phyloP scores from a whole-genome alignment of 2,888 invertebrate species.

The Parnassius apollo region DNA sequence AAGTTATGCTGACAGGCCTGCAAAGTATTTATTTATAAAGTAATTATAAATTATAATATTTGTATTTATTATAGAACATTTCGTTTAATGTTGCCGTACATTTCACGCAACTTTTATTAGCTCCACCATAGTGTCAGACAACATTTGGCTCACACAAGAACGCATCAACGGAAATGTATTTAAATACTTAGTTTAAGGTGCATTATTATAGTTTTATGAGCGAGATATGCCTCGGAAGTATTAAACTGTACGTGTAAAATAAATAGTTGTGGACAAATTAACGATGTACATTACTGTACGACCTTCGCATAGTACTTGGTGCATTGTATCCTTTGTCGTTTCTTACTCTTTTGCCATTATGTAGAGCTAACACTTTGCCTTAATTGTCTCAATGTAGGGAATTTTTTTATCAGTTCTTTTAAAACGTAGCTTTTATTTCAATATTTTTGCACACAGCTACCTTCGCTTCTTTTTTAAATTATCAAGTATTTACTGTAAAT shows the following conservation, averaged over 20 bases:
- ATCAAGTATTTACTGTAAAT: background rate
- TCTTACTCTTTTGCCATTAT: constrained; percentile 28
- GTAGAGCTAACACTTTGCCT: constrained; percentile 12
- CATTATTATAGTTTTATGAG: constrained; percentile 54
- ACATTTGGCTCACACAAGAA: background rate
- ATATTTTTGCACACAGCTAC: constrained; percentile 28
- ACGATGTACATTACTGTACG: constrained; percentile 77
- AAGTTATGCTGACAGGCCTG: too few relatives aligned
- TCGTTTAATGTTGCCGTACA: background rate
- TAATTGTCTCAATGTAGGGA: constrained; percentile 1
- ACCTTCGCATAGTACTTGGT: constrained; percentile 73
- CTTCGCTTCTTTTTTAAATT: constrained; percentile 25
- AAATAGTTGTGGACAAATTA: constrained; percentile 64
- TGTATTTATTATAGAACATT: background rate
- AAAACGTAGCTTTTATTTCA: constrained; percentile 30
- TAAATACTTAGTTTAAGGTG: constrained; percentile 66
- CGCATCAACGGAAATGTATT: constrained; percentile 29
- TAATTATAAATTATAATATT: too few relatives aligned
- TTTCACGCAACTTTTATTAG: background rate
- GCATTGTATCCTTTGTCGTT: constrained; percentile 72
- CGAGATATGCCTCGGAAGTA: constrained; percentile 75
- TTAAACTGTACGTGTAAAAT: constrained; percentile 73
- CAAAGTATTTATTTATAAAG: too few relatives aligned
- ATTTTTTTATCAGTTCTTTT: constrained; percentile 29
- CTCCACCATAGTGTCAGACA: background rate